Conservation (phyloP, 2,113 vertebrate species). For the Pagrus major region DNA sequence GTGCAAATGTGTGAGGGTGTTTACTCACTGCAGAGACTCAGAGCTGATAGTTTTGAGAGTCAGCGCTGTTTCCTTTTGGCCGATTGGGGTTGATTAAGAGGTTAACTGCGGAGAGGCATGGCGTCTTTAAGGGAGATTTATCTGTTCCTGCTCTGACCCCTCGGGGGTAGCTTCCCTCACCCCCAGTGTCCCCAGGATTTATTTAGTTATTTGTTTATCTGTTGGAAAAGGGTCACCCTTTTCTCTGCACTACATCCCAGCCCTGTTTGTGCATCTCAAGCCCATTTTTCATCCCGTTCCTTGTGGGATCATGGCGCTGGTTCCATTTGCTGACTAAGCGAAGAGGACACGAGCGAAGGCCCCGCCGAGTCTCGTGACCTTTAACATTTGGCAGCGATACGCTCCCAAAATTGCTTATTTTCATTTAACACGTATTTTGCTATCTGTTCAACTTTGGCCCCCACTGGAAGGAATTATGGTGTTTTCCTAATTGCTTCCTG, state of each 20-base stretch:
- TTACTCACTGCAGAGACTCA: constrained; percentile 39
- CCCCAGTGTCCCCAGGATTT: constrained; percentile 84
- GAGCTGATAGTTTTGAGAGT: constrained; percentile 65
- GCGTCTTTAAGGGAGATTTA: constrained; percentile 88
- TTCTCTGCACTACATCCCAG: constrained; percentile 68
- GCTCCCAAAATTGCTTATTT: constrained; percentile 76
- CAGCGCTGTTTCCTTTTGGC: constrained; percentile 80
- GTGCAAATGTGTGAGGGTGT: constrained; percentile 29
- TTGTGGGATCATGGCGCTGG: constrained; percentile 58
- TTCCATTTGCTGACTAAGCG: constrained; percentile 79
- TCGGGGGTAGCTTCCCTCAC: constrained; percentile 79
- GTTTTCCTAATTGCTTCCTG: constrained; percentile 76
- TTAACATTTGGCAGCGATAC: constrained; percentile 69
- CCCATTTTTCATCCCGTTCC: constrained; percentile 78
- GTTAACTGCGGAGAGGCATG: constrained; percentile 82
- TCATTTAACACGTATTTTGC: constrained; percentile 79
- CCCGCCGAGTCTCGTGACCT: constrained; percentile 78
- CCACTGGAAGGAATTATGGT: constrained; percentile 73
- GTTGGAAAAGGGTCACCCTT: constrained; percentile 73
- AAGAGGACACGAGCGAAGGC: constrained; percentile 65
- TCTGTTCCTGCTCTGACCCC: constrained; percentile 86
- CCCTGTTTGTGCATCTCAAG: constrained; percentile 80
- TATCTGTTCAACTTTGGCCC: constrained; percentile 81
- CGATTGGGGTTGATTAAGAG: constrained; percentile 87
- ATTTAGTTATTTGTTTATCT: constrained; percentile 88